Evolutionary conservation across 2,113 vertebrate genomes (phyloP).

Genomic region (Candoia aspera): DNA sequence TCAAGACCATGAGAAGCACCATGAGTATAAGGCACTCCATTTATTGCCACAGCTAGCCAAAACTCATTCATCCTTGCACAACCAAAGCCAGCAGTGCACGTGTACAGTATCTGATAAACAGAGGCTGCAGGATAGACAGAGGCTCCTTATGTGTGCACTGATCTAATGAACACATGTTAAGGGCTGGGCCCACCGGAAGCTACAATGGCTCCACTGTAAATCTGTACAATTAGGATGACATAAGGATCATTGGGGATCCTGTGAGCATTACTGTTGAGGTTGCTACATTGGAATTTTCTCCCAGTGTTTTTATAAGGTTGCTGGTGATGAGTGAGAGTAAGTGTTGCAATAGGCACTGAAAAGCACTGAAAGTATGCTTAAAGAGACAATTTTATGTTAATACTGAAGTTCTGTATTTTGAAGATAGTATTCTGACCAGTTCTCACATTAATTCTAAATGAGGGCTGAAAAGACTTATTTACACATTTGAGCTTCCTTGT

Average conservation of each 20-base stretch:
- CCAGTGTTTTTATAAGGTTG: not conserved
- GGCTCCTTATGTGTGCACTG: not conserved
- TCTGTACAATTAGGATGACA: not conserved
- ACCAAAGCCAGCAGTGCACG: not conserved
- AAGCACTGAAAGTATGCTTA: not conserved
- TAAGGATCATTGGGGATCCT: not conserved
- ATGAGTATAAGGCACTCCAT: not conserved
- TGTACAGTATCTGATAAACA: conserved; percentile 1
- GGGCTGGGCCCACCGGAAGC: not conserved
- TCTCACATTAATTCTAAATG: not conserved
- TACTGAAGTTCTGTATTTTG: not conserved
- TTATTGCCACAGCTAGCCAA: not conserved
- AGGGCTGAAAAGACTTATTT: not conserved
- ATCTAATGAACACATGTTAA: not conserved
- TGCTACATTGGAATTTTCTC: not conserved
- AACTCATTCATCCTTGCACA: not conserved
- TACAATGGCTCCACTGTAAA: not conserved
- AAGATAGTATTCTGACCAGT: not conserved
- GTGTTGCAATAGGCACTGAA: not conserved
- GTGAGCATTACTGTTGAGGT: not conserved
- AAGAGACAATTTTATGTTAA: not conserved
- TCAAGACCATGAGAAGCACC: not conserved
- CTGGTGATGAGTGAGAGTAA: not conserved
- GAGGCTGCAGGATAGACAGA: not conserved
- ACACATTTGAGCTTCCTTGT: not conserved